Evolutionary conservation across 2,888 invertebrate species (phyloP), one percentile per base, ranked within the genome.

Genomic region (Proisotoma minuta): DNA sequence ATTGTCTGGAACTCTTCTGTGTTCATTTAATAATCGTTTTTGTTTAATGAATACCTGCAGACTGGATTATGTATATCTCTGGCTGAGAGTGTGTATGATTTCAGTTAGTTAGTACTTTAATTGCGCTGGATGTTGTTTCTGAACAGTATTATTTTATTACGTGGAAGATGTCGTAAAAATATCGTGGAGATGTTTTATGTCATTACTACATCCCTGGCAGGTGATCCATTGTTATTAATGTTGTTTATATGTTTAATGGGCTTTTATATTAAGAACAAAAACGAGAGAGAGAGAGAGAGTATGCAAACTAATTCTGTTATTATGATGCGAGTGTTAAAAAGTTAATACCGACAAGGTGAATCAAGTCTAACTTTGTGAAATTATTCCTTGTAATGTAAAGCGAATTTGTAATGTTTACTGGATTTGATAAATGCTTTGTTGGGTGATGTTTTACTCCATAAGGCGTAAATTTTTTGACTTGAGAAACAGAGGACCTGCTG

Each of bases 81-180:
- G n/a, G n/a, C n/a, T n/a, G n/a, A n/a, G n/a, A n/a, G n/a, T n/a
- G n/a, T n/a, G n/a, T n/a, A n/a, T n/a, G n/a, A n/a, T n/a, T n/a
- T n/a, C n/a, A n/a, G n/a, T n/a, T n/a, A n/a, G n/a, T n/a, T n/a
- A n/a, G 10, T 43, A 5, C 43, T 18, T 15, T 43, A 18, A 43
- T 43, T 43, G 43, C 43, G 43, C 18, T 43, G 34, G n/a, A 54
- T 48, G 40, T 49, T 59, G n/a, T 15, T 59, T 28, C 57, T 60
- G 54, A 51, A 40, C 34, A 27, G 58, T 27, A 63, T 59, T 40
- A 63, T 63, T 54, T 54, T 54, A 39, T 34, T 59, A 59, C 43
- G 54, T 54, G 54, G 40, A 56, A 59, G 59, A 53, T 63, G 59
- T 63, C 63, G 48, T 63, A 63, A 63, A 62, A 63, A 63, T 59